phyloP scores from a whole-genome alignment of 2,797 vertebrate genomes.

The Paedocypris micromegethes region DNA sequence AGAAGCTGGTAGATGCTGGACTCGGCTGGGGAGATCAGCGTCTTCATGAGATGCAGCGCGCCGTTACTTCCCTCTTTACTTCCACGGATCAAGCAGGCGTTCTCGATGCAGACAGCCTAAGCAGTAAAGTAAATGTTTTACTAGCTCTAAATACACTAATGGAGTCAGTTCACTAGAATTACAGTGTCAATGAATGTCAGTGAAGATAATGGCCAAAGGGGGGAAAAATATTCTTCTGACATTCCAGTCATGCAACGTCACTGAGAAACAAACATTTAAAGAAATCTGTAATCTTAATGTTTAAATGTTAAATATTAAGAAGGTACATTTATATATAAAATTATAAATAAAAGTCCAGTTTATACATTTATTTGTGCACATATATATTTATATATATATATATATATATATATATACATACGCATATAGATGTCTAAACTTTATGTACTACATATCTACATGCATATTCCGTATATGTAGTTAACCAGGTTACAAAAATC shows the following conservation, averaged over 20 bases:
- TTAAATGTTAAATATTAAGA: no score
- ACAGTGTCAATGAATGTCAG: slow-evolving; percentile 19
- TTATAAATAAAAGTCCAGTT: neutral
- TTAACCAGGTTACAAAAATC: no score
- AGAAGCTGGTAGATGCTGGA: slow-evolving; percentile 79
- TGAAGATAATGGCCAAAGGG: slow-evolving; percentile 2
- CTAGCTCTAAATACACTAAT: neutral
- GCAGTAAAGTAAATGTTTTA: slow-evolving; percentile 34
- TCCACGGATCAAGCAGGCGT: slow-evolving; percentile 89
- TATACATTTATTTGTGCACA: neutral
- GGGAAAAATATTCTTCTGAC: neutral
- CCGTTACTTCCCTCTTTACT: slow-evolving; percentile 94
- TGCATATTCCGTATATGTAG: no score
- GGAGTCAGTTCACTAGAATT: slow-evolving; percentile 3
- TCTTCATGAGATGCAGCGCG: slow-evolving; percentile 82
- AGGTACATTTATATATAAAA: no score
- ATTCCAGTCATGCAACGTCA: neutral
- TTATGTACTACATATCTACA: no score
- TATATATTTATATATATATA: neutral
- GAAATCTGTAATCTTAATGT: no score
- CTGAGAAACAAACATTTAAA: no score
- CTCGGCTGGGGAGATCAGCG: slow-evolving; percentile 80
- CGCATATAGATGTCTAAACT: no score
- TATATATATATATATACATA: neutral
- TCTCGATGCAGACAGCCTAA: slow-evolving; percentile 93